phyloP scores from a whole-genome alignment of 2,113 vertebrate genomes.

The Festucalex cinctus region DNA sequence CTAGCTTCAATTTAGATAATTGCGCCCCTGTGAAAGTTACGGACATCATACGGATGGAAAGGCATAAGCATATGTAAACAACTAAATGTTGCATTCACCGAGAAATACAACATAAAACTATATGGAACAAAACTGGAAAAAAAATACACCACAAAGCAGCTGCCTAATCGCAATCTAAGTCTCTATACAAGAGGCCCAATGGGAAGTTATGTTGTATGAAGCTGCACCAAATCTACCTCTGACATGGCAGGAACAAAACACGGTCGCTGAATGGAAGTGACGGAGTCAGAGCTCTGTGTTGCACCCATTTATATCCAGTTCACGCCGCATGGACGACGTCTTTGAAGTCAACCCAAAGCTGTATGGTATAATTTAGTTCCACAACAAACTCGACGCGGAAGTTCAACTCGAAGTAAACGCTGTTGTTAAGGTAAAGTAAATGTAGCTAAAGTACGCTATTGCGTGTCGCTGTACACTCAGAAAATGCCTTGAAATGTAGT shows the following conservation, averaged over 20 bases:
- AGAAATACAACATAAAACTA: no score
- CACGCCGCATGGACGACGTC: conserved; percentile 1
- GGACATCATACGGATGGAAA: no score
- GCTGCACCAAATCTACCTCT: neutral
- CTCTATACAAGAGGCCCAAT: neutral
- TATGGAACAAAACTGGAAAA: no score
- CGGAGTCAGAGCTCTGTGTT: conserved; percentile 5
- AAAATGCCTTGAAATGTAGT: neutral
- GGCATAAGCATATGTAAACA: no score
- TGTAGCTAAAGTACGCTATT: neutral
- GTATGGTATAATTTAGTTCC: neutral
- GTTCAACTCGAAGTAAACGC: neutral
- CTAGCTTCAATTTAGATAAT: no score
- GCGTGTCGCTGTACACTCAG: neutral
- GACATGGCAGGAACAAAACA: neutral
- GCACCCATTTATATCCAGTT: conserved; percentile 40
- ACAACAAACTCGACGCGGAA: neutral
- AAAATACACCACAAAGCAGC: no score
- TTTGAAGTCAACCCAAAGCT: neutral
- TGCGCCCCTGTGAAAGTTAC: no score
- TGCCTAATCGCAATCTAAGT: no score
- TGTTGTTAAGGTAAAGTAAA: no score
- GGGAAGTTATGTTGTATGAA: no score
- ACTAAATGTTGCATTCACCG: no score
- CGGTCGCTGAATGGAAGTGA: accelerated